phyloP scores from a whole-genome alignment of 2,797 vertebrate species.

The Threskiornis aethiopicus region DNA sequence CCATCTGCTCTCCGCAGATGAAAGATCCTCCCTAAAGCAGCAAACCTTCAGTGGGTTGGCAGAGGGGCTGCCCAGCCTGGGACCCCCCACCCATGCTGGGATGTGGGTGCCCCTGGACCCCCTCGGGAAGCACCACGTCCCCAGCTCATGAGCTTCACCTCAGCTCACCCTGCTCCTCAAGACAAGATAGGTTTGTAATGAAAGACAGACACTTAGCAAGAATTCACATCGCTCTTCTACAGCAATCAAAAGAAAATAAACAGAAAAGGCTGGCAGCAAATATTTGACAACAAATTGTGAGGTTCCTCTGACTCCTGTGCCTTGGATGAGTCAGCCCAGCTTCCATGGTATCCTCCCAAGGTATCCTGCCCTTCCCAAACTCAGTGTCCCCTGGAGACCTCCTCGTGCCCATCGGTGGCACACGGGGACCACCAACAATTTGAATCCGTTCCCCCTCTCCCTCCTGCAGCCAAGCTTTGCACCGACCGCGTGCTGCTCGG shows the following conservation, averaged over 20 bases:
- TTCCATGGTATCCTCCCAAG: neutral
- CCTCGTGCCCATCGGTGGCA: rapidly evolving
- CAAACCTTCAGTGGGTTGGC: neutral
- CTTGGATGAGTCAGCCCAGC: neutral
- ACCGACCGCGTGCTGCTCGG: rapidly evolving
- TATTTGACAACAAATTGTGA: neutral
- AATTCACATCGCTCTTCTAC: neutral
- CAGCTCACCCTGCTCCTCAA: neutral
- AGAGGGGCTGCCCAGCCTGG: neutral
- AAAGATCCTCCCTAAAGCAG: neutral
- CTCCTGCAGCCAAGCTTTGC: neutral
- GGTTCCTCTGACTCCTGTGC: neutral
- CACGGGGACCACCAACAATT: rapidly evolving
- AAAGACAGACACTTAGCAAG: neutral
- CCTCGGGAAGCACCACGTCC: rapidly evolving
- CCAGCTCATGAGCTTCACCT: neutral
- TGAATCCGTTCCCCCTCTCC: no score
- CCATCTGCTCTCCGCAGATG: neutral
- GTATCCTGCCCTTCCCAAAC: neutral
- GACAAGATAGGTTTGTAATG: rapidly evolving
- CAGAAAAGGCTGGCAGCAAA: neutral
- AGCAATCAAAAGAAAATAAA: neutral
- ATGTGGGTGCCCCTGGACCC: neutral
- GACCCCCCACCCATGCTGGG: rapidly evolving
- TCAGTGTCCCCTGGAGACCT: neutral